phyloP scores from a whole-genome alignment of 1,140 invertebrate genomes.

The Ceratina japonica region DNA sequence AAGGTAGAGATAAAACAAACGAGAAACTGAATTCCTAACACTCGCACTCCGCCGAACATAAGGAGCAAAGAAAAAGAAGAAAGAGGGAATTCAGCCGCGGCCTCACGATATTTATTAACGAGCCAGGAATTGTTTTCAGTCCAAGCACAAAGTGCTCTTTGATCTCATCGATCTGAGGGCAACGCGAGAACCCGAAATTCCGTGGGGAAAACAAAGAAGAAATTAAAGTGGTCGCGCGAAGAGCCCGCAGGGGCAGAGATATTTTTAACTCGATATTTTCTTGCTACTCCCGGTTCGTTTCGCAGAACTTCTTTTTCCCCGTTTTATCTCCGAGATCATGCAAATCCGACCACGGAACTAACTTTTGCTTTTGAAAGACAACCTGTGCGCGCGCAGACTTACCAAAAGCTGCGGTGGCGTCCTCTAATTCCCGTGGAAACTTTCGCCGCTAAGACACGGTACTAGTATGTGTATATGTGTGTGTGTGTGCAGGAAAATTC shows the following conservation, averaged over 20 bases:
- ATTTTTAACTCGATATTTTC: slow-evolving; percentile 38
- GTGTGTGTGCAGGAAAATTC: slow-evolving; percentile 13
- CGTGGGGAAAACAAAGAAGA: neutral
- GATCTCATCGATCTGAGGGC: neutral
- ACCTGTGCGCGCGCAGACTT: neutral
- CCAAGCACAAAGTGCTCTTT: slow-evolving; percentile 3
- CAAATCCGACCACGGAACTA: neutral
- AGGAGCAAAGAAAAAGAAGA: neutral
- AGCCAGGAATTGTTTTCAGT: neutral
- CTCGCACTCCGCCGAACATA: neutral
- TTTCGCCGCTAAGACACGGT: neutral
- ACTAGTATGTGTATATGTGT: neutral
- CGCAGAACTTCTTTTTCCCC: neutral
- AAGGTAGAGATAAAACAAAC: neutral
- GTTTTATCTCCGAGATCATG: neutral
- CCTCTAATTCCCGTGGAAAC: slow-evolving; percentile 26
- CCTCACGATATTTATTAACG: slow-evolving; percentile 18
- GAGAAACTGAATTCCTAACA: neutral
- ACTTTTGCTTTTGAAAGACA: slow-evolving; percentile 23
- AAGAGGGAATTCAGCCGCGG: neutral
- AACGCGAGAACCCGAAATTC: neutral
- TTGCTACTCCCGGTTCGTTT: neutral
- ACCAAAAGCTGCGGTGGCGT: slow-evolving; percentile 9
- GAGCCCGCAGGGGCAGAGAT: neutral
- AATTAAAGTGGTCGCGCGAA: neutral